Percentiles rank a stretch among this genome's conserved stretches.
These are phyloP conservation scores for Peromyscus maniculatus DNA, from an alignment of 2,113 vertebrate species.

Conservation along the genomic window DNA sequence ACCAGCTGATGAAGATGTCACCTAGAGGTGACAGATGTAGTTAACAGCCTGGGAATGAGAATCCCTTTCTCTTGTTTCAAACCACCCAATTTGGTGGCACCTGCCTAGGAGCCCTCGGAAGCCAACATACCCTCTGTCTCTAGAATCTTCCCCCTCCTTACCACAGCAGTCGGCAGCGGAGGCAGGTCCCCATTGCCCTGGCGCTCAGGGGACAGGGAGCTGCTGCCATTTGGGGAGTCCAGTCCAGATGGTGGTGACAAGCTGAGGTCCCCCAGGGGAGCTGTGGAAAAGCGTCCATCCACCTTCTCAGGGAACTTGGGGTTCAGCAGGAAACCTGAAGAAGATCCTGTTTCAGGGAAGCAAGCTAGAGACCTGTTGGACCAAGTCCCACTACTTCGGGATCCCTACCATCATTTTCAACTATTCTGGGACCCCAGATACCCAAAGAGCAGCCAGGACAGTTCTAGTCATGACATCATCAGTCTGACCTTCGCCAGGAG, in stretches of 20 bases:
- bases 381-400: background rate
- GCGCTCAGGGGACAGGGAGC: conserved; percentile 92
- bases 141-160: conserved; percentile 83
- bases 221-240: conserved; percentile 89
- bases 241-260: conserved; percentile 90
- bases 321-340: conserved; percentile 86
- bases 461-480: background rate
- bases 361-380: background rate
- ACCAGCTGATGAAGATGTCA: background rate
- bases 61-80: background rate
- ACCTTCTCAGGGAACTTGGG: conserved; percentile 88
- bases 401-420: background rate
- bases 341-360: background rate
- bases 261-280: conserved; percentile 95
- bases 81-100: background rate
- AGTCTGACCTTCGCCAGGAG: background rate
- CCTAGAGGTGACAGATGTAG: background rate
- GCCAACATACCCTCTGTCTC: background rate
- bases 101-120: background rate
- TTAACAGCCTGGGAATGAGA: background rate
- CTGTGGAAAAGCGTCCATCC: conserved; percentile 87
- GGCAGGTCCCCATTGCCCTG: conserved; percentile 90
- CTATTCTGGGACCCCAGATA: background rate
- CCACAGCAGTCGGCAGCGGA: conserved; percentile 87
- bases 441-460: background rate